Evolutionary conservation across 1,140 invertebrate species (phyloP), one percentile per base, ranked within the genome.

Genomic region (Drosophila hydei): DNA sequence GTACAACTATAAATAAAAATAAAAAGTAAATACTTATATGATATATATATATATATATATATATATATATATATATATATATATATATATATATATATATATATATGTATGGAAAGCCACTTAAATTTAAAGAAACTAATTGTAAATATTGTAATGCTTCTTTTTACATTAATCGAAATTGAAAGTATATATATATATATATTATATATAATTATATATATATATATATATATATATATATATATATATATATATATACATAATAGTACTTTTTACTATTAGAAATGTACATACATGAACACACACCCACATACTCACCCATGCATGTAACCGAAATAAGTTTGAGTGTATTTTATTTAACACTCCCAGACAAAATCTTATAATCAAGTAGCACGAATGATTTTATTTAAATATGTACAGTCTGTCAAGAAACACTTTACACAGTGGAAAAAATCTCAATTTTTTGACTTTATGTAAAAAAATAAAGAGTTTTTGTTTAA

Each of bases 111-210:
- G 12, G 21, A 4, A 54, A 55, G 18, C 12, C 25, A 64, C 8
- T 25, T 56, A 38, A 27, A 48, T 25, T 14, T 55, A 25, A 55
- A 25, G 5, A 56, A 4, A 27, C 4, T 42, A 23, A 18, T 4
- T 67, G 54, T 61, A 52, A 60, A 68, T 68, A 68, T 38, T 58
- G 8, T 30, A 56, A 38, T 36, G 21, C 42, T 47, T 23, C 21
- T 23, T 63, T 47, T 42, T 43, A 43, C 40, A 47, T 36, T 25
- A 56, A 56, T 33, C 16, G 21, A 55, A 56, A 47, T 23, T 36
- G 27, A 25, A 18, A 55, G 33, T 47, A 16, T 38, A 36, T 47
- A 23, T 27, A 43, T 45, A 43, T 54, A 19, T 45, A 43, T 52
- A n/a, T n/a, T 47, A 23, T 27, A 43, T 45, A 43, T 54, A 19